Base-by-base conservation (phyloP, 2,888 invertebrate species). In the Rotaria macrura region DNA sequence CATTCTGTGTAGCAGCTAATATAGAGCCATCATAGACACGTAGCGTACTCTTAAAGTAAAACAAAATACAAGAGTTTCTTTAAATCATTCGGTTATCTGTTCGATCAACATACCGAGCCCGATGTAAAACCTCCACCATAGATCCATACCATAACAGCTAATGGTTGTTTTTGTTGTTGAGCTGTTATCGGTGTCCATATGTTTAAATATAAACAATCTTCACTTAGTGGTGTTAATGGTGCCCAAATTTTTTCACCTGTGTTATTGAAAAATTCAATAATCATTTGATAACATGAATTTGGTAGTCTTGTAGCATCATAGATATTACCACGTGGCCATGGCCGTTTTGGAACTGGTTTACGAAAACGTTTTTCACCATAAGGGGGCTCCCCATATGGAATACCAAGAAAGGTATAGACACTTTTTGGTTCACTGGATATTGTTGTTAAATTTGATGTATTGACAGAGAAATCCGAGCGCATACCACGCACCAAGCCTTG, bases 171-270 rank as follows among this genome's bases (percentile, higher is more conserved):
- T n/a, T n/a, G 25, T 52, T 40, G 12, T 25, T 40, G 34, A 12
- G 47, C 12, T 72, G 20, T 55, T n/a, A 40, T 40, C 3, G 97
- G 97, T 65, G 94, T 93, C 90, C 96, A 95, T 88, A 97, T 95
- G 92, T 96, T 97, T 89, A 97, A 93, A 91, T 96, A 96, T 85
- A 97, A 93, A 91, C 97, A 97, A 92, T 97, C 97, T 92, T 97
- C 97, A 90, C 94, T 94, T 89, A 95, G 40, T 85, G 93, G 94
- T 23, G 96, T 96, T 91, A 97, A 96, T 83, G 96, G 95, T 91
- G 97, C 96, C 97, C 97, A 97, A 94, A 96, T 95, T 89, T 94
- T 94, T 85, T 95, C 94, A 49, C 96, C 96, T 25, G 79, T 25
- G n/a, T 25, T 79, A 88, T 95, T 95, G 54, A 85, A 86, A 84